These are phyloP conservation scores for Tinea semifulvella DNA, from an alignment of 2,888 invertebrate genomes.

Conservation along the genomic window DNA sequence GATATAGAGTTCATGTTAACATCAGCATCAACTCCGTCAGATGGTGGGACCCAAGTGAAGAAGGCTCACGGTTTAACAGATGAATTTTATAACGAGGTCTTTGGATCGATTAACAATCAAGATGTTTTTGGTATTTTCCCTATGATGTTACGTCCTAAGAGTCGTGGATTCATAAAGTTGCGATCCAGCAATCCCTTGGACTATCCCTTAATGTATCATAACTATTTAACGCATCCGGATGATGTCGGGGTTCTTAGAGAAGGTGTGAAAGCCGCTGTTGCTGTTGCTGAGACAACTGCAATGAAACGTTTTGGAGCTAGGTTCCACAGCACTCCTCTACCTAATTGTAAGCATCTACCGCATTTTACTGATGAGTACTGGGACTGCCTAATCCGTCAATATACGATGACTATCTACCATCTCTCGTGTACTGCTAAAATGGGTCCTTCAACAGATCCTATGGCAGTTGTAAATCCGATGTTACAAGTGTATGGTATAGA, in stretches of 20 bases:
- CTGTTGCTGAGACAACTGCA: conserved; percentile 80
- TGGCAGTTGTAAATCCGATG: conserved; percentile 83
- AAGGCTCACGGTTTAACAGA: conserved; percentile 83
- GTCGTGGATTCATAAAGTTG: conserved; percentile 81
- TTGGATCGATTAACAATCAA: conserved; percentile 72
- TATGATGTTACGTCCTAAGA: conserved; percentile 90
- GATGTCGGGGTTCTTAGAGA: conserved; percentile 86
- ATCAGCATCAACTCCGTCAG: conserved; percentile 81
- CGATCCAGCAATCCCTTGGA: conserved; percentile 75
- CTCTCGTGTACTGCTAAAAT: conserved; percentile 86
- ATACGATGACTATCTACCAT: conserved; percentile 89
- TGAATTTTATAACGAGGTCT: conserved; percentile 82
- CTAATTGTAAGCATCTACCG: conserved; percentile 84
- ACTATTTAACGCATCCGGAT: conserved; percentile 87
- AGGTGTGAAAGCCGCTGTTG: conserved; percentile 86
- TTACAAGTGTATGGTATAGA: conserved; percentile 80
- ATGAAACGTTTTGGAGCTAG: conserved; percentile 82
- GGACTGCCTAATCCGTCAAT: conserved; percentile 84
- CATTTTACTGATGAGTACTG: conserved; percentile 85
- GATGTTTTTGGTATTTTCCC: conserved; percentile 87
- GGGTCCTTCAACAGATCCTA: conserved; percentile 79
- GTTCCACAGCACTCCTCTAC: conserved; percentile 76
- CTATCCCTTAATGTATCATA: conserved; percentile 89
- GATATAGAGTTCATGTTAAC: conserved; percentile 93
- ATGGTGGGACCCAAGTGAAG: conserved; percentile 84